Percentiles rank a stretch among this genome's conserved stretches.
Conservation (phyloP, 2,888 invertebrate genomes). For the Coenonympha glycerion region DNA sequence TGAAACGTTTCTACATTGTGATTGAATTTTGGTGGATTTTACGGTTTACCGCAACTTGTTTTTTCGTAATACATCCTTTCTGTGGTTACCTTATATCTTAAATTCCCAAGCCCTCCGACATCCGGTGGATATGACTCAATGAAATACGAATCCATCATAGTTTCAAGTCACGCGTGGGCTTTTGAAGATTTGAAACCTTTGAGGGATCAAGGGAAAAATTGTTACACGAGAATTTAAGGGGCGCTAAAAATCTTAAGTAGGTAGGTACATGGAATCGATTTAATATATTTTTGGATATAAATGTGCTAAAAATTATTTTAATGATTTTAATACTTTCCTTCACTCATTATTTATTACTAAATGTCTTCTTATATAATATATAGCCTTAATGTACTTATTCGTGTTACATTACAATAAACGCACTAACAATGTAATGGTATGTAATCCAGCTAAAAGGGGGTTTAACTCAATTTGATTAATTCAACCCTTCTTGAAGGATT, state of each 20-base stretch:
- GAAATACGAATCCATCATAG: neutral
- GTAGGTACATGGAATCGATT: too few species aligned
- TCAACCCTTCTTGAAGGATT: slow-evolving; percentile 19
- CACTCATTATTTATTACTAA: too few species aligned
- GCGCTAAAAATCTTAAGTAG: too few species aligned
- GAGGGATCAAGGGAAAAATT: too few species aligned
- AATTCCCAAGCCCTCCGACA: neutral
- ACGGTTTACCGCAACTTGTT: slow-evolving; percentile 1
- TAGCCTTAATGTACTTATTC: too few species aligned
- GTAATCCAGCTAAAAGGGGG: slow-evolving; percentile 5
- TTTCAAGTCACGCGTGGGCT: neutral
- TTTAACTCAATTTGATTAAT: slow-evolving; percentile 17
- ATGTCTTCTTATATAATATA: too few species aligned
- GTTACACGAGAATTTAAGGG: too few species aligned
- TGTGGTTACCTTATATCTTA: neutral
- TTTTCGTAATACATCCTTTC: slow-evolving; percentile 2
- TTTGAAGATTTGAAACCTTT: too few species aligned
- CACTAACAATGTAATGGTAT: slow-evolving; percentile 1
- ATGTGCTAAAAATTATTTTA: too few species aligned
- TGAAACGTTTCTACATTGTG: too few species aligned
- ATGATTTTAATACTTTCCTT: too few species aligned
- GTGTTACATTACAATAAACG: neutral
- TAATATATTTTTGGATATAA: too few species aligned
- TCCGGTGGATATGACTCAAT: neutral
- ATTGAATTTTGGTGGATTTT: neutral